Conservation (phyloP, 2,888 invertebrate genomes). For the Holacanthella duospinosa region DNA sequence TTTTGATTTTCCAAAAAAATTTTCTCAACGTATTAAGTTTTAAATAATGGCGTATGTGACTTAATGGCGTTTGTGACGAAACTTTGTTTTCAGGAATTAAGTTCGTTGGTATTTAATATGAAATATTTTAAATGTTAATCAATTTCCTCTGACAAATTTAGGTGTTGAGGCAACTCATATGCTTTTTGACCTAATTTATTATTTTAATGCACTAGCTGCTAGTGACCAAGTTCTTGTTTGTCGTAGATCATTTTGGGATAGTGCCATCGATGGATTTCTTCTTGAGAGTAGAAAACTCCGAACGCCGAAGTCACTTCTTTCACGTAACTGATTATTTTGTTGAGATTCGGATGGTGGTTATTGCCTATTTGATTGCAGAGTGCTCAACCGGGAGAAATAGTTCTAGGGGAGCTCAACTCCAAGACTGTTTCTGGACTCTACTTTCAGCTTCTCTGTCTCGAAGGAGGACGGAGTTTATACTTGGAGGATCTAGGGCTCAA, state of each 20-base stretch:
- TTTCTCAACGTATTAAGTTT: neutral
- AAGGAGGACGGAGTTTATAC: constrained; percentile 60
- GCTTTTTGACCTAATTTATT: too few species aligned
- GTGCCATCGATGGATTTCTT: constrained; percentile 82
- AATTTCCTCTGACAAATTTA: too few species aligned
- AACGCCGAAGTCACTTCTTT: constrained; percentile 66
- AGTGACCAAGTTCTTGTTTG: too few species aligned
- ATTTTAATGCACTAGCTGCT: too few species aligned
- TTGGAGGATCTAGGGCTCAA: constrained; percentile 78
- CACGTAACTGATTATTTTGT: constrained; percentile 50
- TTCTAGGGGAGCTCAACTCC: constrained; percentile 42
- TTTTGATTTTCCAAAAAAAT: too few species aligned
- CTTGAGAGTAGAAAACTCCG: constrained; percentile 65
- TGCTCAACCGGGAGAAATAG: constrained; percentile 41
- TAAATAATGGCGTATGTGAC: neutral
- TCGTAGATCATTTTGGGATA: constrained; percentile 62
- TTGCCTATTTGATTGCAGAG: constrained; percentile 41
- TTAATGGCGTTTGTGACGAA: constrained; percentile 14
- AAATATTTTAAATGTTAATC: too few species aligned
- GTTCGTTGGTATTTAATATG: too few species aligned
- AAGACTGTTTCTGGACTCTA: constrained; percentile 42
- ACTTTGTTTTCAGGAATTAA: too few species aligned
- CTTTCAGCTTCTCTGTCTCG: constrained; percentile 71
- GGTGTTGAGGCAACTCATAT: too few species aligned
- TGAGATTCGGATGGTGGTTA: neutral